A percentile compares a stretch with the other conserved stretches of the same genome.
These are phyloP conservation scores for Galeopterus variegatus DNA, from an alignment of 2,113 vertebrate species.

Conservation along the genomic window DNA sequence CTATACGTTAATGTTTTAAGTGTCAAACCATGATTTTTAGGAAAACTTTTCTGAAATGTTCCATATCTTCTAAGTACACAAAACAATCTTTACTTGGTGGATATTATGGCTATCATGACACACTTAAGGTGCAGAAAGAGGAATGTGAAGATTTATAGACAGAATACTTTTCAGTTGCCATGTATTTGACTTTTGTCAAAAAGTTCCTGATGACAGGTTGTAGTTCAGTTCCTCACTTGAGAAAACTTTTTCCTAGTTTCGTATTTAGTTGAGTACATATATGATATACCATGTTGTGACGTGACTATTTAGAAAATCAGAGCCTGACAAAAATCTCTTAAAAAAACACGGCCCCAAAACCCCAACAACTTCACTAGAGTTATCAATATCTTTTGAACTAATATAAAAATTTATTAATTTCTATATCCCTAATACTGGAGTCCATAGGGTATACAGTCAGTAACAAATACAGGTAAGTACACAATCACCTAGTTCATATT, in stretches of 20 bases:
- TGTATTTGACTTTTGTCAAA: background rate
- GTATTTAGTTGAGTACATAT: background rate
- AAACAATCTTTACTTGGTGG: background rate
- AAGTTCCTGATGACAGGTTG: background rate
- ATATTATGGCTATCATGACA: background rate
- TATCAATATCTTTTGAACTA: background rate
- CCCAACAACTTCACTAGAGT: background rate
- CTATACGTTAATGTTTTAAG: background rate
- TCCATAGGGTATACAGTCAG: background rate
- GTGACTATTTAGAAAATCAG: conserved; percentile 24
- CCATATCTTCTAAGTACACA: background rate
- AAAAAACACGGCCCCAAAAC: background rate
- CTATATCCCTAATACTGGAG: background rate
- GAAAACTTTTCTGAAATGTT: background rate
- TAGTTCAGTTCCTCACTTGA: background rate
- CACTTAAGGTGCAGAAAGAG: background rate
- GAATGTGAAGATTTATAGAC: background rate
- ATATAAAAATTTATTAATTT: background rate
- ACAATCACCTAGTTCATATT: background rate
- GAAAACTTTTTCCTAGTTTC: background rate
- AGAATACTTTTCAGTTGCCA: background rate
- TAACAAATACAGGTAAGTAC: background rate
- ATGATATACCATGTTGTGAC: background rate
- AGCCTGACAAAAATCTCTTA: background rate
- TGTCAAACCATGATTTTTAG: background rate